Conservation (phyloP, 35 echinoderm and acorn worm species). For the Acanthaster planci region DNA sequence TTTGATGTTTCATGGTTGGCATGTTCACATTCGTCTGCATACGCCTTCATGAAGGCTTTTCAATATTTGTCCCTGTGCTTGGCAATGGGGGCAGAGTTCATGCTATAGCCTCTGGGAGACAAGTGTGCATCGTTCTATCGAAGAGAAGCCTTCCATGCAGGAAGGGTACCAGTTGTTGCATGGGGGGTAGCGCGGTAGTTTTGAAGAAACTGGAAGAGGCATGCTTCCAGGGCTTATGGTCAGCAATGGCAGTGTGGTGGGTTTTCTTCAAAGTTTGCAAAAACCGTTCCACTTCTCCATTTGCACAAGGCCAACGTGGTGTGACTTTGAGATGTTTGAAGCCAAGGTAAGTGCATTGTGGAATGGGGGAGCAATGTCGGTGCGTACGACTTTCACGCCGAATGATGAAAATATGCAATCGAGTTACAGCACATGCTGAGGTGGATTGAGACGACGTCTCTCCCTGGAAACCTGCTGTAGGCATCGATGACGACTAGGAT, state of each 20-base stretch:
- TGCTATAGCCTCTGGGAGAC: no score
- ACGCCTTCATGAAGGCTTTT: conserved; percentile 24
- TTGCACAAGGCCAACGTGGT: conserved; percentile 51
- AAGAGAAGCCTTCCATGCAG: no score
- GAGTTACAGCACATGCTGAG: conserved; percentile 52
- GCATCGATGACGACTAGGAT: conserved; percentile 53
- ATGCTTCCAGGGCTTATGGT: conserved; percentile 49
- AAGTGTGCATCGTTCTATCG: no score
- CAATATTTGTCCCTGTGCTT: background rate
- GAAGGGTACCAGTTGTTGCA: conserved; percentile 55
- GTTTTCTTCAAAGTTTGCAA: conserved; percentile 57
- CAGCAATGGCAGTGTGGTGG: conserved; percentile 31
- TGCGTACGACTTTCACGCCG: conserved; percentile 54
- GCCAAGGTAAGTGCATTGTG: conserved; percentile 43
- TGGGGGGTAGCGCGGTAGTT: conserved; percentile 73
- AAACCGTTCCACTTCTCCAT: conserved; percentile 61
- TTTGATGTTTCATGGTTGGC: background rate
- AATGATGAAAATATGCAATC: conserved; percentile 62
- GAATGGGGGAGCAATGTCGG: conserved; percentile 78
- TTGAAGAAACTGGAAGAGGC: conserved; percentile 47
- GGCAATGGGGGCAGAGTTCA: background rate
- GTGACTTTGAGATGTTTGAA: conserved; percentile 53
- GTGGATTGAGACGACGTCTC: conserved; percentile 55
- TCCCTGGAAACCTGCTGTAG: conserved; percentile 62
- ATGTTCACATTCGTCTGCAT: conserved; percentile 9